Base-by-base conservation (phyloP, 2,113 vertebrate species). In the Heterochromis multidens region DNA sequence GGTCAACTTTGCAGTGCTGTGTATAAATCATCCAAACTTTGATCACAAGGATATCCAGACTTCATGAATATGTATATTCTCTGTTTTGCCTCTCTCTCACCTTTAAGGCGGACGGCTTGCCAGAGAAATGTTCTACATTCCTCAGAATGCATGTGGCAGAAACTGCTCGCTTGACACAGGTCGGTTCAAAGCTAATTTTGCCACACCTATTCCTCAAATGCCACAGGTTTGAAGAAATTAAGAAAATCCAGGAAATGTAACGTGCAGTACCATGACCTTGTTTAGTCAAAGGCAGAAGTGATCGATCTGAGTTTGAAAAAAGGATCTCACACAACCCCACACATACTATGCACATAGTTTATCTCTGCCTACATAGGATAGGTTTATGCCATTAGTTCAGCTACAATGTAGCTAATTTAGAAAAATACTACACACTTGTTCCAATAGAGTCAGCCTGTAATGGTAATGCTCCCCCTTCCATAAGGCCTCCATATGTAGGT, bases 111-210 rank as follows among this genome's bases (percentile, higher is more conserved):
- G 97, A 95, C 97, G 97, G 86, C 96, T 97, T 92, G 97, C 98
- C 95, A 97, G 97, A 96, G 98, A 99, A 96, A 97, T 97, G 97
- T 99, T 99, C 96, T 99, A 97, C 97, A 98, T 99, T 94, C 97
- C 98, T 84, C 98, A 98, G 95, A 99, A 97, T 93, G 96, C 97
- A 91, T 98, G 98, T 97, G 97, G 97, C 96, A 97, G 97, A 95
- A 99, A 99, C 97, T 99, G 98, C 96, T 98, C 98, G 6, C 90
- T 93, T 6, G 93, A 95, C 88, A 95, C 92, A 91, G 95, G 95
- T 96, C 57, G 77, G 92, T 56, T 79, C 52, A 85, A 81, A 92
- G n/a, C 49, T 49, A 9, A 84, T 62, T 87, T 85, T 70, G n/a
- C 59, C 33, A 11, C 49, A 78, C 1, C 5, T 43, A 19, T 60